Percentiles rank a stretch among this genome's conserved stretches.
Evolutionary conservation across 2,113 vertebrate genomes (phyloP).

Genomic region (Pyxicephalus adspersus): DNA sequence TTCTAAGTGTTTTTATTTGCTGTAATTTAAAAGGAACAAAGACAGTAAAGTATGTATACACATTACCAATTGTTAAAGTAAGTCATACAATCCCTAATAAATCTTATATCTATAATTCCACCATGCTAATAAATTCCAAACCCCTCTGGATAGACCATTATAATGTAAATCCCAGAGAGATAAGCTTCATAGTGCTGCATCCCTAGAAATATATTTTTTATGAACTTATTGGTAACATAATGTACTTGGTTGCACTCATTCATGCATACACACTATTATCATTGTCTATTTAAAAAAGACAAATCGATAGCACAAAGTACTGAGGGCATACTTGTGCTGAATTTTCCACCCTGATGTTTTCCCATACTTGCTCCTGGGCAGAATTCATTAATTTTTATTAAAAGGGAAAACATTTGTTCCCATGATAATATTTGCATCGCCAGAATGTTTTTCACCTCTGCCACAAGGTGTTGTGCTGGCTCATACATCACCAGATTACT

Average conservation of each 20-base stretch:
- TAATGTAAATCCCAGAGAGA: neutral
- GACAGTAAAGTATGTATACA: neutral
- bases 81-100: neutral
- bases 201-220: conserved; percentile 61
- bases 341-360: conserved; percentile 69
- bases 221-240: conserved; percentile 59
- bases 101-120: conserved; percentile 8
- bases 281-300: conserved; percentile 62
- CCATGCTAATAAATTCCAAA: conserved; percentile 13
- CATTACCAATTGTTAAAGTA: neutral
- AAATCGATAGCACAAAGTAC: conserved; percentile 64
- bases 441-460: conserved; percentile 99
- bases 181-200: conserved; percentile 5
- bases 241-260: conserved; percentile 20
- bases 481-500: conserved; percentile 99
- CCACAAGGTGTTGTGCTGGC: conserved; percentile 94
- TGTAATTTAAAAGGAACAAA: neutral
- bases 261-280: conserved; percentile 59
- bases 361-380: conserved; percentile 81
- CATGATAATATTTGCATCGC: conserved; percentile 94
- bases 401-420: conserved; percentile 92
- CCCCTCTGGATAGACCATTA: neutral
- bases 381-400: conserved; percentile 98
- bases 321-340: conserved; percentile 70
- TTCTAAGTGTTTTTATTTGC: conserved; percentile 1